Evolutionary conservation across 2,797 vertebrate genomes (phyloP).

Genomic region (Telmatherina bonti): DNA sequence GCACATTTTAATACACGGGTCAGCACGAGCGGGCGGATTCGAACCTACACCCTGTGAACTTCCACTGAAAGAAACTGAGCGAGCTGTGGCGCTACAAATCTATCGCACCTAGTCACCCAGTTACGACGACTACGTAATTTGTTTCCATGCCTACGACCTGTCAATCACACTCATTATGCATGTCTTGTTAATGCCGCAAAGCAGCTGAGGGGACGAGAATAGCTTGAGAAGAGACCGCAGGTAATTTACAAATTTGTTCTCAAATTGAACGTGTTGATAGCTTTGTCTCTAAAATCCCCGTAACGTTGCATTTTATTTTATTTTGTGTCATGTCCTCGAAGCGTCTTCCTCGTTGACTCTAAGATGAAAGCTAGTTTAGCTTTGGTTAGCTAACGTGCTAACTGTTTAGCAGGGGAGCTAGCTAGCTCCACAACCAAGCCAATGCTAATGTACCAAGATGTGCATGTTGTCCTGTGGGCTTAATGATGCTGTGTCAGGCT

Average conservation of each 20-base stretch:
- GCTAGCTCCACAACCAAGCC: conserved; percentile 51
- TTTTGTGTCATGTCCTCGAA: conserved; percentile 39
- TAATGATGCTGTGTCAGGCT: conserved; percentile 37
- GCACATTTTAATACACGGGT: fast-evolving
- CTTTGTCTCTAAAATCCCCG: not conserved
- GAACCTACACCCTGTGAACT: fast-evolving
- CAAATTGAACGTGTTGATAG: not conserved
- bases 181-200: conserved; percentile 77
- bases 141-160: conserved; percentile 67
- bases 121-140: conserved; percentile 51
- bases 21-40: conserved; percentile 38
- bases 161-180: conserved; percentile 81
- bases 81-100: fast-evolving
- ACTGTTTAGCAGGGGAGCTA: conserved; percentile 37
- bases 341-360: conserved; percentile 9
- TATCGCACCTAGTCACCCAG: not conserved
- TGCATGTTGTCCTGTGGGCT: not conserved
- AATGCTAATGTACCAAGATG: conserved; percentile 25
- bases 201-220: conserved; percentile 74
- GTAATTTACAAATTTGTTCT: conserved; percentile 58
- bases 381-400: conserved; percentile 46
- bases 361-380: conserved; percentile 47
- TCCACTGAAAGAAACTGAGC: fast-evolving
- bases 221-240: conserved; percentile 71
- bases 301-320: not conserved